Evolutionary conservation across 53 echinoderm and acorn worm species (phyloP), one percentile per base, ranked within the genome.

Genomic region (Paracentrotus lividus): DNA sequence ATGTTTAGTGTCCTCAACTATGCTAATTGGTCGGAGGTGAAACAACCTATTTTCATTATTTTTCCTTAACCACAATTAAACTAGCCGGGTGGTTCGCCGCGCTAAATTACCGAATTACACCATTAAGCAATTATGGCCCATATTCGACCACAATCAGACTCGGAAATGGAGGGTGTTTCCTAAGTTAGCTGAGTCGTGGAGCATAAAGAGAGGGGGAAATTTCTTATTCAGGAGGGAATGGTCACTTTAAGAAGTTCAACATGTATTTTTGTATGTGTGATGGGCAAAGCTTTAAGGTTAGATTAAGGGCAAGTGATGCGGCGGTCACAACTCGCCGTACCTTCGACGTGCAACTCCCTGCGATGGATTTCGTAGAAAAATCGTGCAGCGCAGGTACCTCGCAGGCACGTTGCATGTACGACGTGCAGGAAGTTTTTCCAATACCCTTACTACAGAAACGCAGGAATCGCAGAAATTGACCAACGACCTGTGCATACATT

Each of bases 101-200:
- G 26, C 44, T 13, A 76, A 76, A 42, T 76, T 76, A 76, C 42
- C 76, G 76, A 47, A 47, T 81, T 81, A 81, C 47, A 81, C 81
- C 47, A 47, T 81, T 81, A 81, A 42, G 76, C 76, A 76, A 76
- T 81, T 45, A 81, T 81, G 81, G 26, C 47, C 81, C n/a, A 43
- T 45, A 47, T 81, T 8, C 47, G 49, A 81, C 81, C 47, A 81
- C 47, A 81, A 81, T 81, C 24, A 81, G 81, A 45, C 47, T 81
- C 81, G 81, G 81, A 81, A 4, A 81, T 81, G n/a, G 47, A 47
- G 81, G 81, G 81, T 81, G 81, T 81, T 78, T 81, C 81, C 81
- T 49, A n/a, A 45, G 27, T 81, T 10, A 26, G 45, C n/a, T 26
- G 5, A 81, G 45, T 47, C 47, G 21, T 47, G 47, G 38, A 81